Evolutionary conservation across 1,140 invertebrate genomes (phyloP), one percentile per base, ranked within the genome.

Genomic region (Drosophila sulfurigaster): DNA sequence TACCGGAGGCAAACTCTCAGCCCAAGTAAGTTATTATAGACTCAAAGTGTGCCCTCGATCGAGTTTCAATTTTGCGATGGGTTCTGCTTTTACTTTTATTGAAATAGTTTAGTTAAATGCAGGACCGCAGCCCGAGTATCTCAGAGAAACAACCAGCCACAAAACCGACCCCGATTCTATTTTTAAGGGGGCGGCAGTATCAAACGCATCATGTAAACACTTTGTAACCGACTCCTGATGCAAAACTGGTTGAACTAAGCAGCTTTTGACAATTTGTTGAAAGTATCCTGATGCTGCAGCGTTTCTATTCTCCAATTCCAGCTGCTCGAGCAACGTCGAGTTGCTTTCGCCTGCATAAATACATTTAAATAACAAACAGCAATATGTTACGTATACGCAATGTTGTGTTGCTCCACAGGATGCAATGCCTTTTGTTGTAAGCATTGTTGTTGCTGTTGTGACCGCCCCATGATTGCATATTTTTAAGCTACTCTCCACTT

Each of bases 251-350:
- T 48, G 66, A 63, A 57, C 68, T 71, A 75, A 88, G 83, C 77
- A 75, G 85, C 83, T 88, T 89, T 88, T 89, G 83, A 89, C 83
- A 88, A 89, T 88, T 88, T 88, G 83, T 73, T 87, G 82, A 87
- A 72, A 83, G 68, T 51, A 59, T 63, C 48, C 64, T 70, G 20
- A 16, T 62, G 49, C 16, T 38, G 35, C 35, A 38, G 35, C 35
- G 7, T 5, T 8, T 8, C 32, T 32, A 5, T 32, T 5, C 32
- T 32, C 32, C 32, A 32, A 32, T 32, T 59, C 46, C 30, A 28
- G 60, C 35, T 72, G 63, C 35, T 41, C 62, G 38, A 43, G 45
- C 52, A 20, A 49, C 65, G 57, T 35, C 73, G 68, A 56, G 49
- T 77, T 81, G 74, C 69, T 20, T 54, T 25, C 20, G 51, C 35